Conservation (phyloP, 2,888 invertebrate genomes). For the Plagodis dolabraria region DNA sequence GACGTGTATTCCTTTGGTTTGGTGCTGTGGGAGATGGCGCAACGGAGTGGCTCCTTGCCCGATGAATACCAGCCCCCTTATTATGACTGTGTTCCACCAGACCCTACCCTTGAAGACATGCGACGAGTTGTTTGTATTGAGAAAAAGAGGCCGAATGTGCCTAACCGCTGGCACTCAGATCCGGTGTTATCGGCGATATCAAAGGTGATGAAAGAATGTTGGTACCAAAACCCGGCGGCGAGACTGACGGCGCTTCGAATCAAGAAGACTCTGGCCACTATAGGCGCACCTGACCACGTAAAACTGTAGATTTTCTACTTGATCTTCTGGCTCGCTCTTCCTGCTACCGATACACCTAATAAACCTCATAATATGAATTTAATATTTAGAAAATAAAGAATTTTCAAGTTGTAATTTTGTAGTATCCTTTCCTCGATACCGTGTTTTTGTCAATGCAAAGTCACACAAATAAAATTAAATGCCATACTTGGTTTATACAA, state of each 20-base stretch:
- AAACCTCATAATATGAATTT: too few species aligned
- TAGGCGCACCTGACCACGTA: constrained; percentile 86
- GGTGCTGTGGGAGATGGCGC: constrained; percentile 98
- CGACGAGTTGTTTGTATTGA: constrained; percentile 94
- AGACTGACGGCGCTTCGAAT: constrained; percentile 97
- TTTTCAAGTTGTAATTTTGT: too few species aligned
- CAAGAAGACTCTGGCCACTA: constrained; percentile 96
- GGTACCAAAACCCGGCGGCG: constrained; percentile 98
- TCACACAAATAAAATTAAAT: too few species aligned
- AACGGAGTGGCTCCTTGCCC: constrained; percentile 92
- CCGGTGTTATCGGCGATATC: constrained; percentile 93
- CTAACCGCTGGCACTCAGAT: constrained; percentile 95
- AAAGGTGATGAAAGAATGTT: constrained; percentile 98
- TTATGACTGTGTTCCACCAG: constrained; percentile 96
- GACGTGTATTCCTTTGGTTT: constrained; percentile 99
- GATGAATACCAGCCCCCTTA: constrained; percentile 98
- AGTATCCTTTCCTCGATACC: too few species aligned
- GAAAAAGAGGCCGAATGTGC: constrained; percentile 94
- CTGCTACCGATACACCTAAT: too few species aligned
- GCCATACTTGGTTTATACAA: too few species aligned
- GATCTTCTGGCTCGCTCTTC: too few species aligned
- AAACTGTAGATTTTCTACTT: constrained; percentile 63
- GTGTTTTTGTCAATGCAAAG: too few species aligned
- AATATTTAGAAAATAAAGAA: too few species aligned
- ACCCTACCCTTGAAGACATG: constrained; percentile 99